A percentile compares a stretch with the other conserved stretches of the same genome.
phyloP scores from a whole-genome alignment of 1,140 invertebrate species.

The Psix sp. region DNA sequence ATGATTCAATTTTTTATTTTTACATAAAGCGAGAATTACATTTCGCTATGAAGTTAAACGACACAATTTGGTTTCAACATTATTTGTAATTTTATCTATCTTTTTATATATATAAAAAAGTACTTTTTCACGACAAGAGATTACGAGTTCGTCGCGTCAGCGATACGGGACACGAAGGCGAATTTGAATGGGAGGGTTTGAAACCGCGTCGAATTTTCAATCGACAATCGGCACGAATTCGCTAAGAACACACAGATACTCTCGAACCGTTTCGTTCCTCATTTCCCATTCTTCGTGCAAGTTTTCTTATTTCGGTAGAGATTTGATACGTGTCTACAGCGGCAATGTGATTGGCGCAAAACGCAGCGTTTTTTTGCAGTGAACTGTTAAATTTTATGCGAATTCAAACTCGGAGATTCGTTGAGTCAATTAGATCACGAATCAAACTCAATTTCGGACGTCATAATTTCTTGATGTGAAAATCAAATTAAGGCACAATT shows the following conservation, averaged over 20 bases:
- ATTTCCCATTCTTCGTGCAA: slow-evolving; percentile 17
- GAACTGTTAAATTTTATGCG: slow-evolving; percentile 21
- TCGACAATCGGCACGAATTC: slow-evolving; percentile 2
- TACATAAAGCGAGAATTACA: neutral
- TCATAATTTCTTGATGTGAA: too few species aligned
- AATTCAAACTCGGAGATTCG: neutral
- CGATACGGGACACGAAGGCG: slow-evolving; percentile 5
- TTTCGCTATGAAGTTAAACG: neutral
- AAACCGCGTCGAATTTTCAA: slow-evolving; percentile 36
- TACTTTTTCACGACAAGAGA: slow-evolving; percentile 41
- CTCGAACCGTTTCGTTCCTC: slow-evolving; percentile 13
- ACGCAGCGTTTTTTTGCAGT: slow-evolving; percentile 28
- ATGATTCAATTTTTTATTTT: neutral
- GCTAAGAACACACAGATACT: slow-evolving; percentile 9
- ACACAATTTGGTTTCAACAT: too few species aligned
- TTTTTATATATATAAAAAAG: slow-evolving; percentile 4
- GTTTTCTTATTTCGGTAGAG: slow-evolving; percentile 16
- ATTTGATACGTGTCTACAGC: slow-evolving; percentile 32
- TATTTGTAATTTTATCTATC: too few species aligned
- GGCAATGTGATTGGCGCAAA: slow-evolving; percentile 36
- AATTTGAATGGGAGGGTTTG: slow-evolving; percentile 40
- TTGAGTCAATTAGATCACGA: slow-evolving; percentile 14
- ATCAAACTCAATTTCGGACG: slow-evolving; percentile 9
- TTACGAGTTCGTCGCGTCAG: slow-evolving; percentile 37
- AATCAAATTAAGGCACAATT: neutral